Percentiles rank a stretch among this genome's conserved stretches.
Evolutionary conservation across 2,113 vertebrate species (phyloP).

Genomic region (Serilophus lunatus): DNA sequence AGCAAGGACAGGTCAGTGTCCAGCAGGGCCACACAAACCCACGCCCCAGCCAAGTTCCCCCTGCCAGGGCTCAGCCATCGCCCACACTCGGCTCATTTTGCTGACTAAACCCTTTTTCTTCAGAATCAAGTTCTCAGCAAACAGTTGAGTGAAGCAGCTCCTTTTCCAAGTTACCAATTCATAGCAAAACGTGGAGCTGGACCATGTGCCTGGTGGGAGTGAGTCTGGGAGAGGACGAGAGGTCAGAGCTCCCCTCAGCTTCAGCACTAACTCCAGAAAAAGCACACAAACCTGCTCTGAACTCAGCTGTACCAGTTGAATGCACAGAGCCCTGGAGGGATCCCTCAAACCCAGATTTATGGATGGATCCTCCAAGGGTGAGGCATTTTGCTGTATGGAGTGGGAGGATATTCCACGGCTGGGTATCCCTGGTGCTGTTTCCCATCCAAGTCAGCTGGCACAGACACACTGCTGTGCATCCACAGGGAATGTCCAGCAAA

Average conservation of each 20-base stretch:
- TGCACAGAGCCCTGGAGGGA: neutral
- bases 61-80: neutral
- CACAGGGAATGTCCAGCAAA: neutral
- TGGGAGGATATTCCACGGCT: accelerated
- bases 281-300: neutral
- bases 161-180: neutral
- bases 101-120: neutral
- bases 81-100: neutral
- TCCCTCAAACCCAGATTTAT: neutral
- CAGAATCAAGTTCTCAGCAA: neutral
- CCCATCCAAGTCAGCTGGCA: neutral
- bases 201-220: neutral
- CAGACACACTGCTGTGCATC: neutral
- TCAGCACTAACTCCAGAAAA: neutral
- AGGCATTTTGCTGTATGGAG: neutral
- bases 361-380: neutral
- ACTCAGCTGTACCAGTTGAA: neutral
- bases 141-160: neutral
- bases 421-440: neutral
- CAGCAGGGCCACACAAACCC: neutral
- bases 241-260: neutral
- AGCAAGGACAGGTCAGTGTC: neutral
- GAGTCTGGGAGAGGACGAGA: neutral
- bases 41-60: accelerated
- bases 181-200: neutral